These are phyloP conservation scores for Odobenus rosmarus DNA, from an alignment of 2,113 vertebrate species.

Conservation along the genomic window DNA sequence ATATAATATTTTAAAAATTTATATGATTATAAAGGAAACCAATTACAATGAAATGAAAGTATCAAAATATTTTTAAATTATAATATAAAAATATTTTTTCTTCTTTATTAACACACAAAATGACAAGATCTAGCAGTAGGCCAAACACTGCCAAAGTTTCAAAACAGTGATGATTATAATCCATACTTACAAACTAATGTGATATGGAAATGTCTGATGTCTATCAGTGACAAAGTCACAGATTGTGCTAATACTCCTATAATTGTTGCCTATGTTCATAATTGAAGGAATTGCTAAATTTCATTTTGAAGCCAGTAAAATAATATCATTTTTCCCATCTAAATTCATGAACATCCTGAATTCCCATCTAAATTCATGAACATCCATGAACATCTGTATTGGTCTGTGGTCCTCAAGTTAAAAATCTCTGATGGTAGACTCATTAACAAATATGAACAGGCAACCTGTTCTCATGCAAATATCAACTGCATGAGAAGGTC, in stretches of 20 bases:
- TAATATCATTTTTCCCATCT: not conserved
- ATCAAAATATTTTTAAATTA: conserved; percentile 15
- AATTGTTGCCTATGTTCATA: not conserved
- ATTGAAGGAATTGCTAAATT: not conserved
- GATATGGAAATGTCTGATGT: not conserved
- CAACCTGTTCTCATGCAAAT: not conserved
- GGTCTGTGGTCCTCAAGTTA: not conserved
- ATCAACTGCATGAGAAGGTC: not conserved
- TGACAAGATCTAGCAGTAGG: not conserved
- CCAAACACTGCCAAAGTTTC: not conserved
- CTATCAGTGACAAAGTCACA: not conserved
- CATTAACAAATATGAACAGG: not conserved
- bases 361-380: not conserved
- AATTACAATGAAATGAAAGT: not conserved
- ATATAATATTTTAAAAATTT: not conserved
- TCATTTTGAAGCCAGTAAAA: not conserved
- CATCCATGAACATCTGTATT: not conserved
- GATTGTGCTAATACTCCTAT: not conserved
- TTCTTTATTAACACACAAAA: not conserved
- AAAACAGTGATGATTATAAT: not conserved
- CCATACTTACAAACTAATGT: not conserved
- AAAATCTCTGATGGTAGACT: not conserved
- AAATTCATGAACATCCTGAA: not conserved
- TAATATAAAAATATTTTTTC: not conserved
- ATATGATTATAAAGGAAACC: not conserved